phyloP scores from a whole-genome alignment of 2,888 invertebrate genomes.

The Isoperla grammatica region DNA sequence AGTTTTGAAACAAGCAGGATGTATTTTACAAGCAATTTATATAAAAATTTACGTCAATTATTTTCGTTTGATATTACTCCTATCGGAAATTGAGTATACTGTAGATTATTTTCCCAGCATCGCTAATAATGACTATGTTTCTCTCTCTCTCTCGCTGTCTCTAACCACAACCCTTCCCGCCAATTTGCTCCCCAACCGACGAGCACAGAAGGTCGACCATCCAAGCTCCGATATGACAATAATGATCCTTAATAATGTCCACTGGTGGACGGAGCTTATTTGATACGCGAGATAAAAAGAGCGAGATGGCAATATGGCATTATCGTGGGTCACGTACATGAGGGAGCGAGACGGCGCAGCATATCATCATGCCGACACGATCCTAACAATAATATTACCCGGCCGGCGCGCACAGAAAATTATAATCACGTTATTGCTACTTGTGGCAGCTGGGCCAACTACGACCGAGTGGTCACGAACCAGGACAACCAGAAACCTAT shows the following conservation, averaged over 20 bases:
- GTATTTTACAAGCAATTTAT: too few species aligned
- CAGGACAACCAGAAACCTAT: too few species aligned
- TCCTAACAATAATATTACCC: slow-evolving; percentile 9
- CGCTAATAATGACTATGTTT: slow-evolving; percentile 20
- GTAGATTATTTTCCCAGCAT: slow-evolving; percentile 22
- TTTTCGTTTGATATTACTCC: neutral
- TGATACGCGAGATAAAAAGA: slow-evolving; percentile 14
- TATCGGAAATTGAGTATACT: slow-evolving; percentile 5
- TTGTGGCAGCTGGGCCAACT: neutral
- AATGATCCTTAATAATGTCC: slow-evolving; percentile 31
- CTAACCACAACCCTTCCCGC: slow-evolving; percentile 26
- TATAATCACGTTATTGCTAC: slow-evolving; percentile 14
- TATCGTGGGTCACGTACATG: neutral
- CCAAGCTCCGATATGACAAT: slow-evolving; percentile 28
- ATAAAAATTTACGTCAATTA: too few species aligned
- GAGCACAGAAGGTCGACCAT: slow-evolving; percentile 24
- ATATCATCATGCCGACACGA: slow-evolving; percentile 15
- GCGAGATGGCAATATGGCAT: slow-evolving; percentile 11
- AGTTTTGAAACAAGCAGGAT: too few species aligned
- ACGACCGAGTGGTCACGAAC: too few species aligned
- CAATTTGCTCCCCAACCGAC: slow-evolving; percentile 26
- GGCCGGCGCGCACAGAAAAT: neutral
- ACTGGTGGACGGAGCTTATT: slow-evolving; percentile 13
- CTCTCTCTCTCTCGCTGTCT: slow-evolving; percentile 5
- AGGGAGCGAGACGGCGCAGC: neutral